Conservation (phyloP, 2,888 invertebrate species). For the Baccha elongata region DNA sequence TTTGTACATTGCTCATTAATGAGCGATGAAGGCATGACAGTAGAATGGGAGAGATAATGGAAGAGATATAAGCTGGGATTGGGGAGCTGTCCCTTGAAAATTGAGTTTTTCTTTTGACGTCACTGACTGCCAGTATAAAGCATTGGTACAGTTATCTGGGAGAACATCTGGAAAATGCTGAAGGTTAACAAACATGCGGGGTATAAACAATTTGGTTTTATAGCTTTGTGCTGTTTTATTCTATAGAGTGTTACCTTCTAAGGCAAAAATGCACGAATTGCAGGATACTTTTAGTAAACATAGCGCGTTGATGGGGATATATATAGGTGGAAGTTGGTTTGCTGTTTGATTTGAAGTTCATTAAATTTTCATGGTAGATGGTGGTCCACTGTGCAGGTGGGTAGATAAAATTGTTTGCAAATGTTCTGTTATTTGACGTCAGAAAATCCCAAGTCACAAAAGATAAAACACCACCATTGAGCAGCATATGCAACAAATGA, state of each 20-base stretch:
- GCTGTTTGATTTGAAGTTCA: slow-evolving; percentile 58
- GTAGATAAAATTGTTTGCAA: slow-evolving; percentile 17
- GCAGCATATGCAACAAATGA: slow-evolving; percentile 7
- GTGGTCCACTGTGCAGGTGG: neutral
- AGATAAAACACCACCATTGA: neutral
- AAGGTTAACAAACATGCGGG: slow-evolving; percentile 56
- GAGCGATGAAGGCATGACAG: slow-evolving; percentile 35
- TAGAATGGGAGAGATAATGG: neutral
- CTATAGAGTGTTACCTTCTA: neutral
- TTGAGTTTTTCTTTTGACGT: slow-evolving; percentile 56
- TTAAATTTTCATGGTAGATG: slow-evolving; percentile 52
- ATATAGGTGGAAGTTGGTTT: slow-evolving; percentile 2
- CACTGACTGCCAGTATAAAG: slow-evolving; percentile 14
- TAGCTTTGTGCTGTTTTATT: slow-evolving; percentile 28
- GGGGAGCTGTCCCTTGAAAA: slow-evolving; percentile 47
- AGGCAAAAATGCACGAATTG: slow-evolving; percentile 7
- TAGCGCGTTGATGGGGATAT: neutral
- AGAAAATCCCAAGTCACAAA: slow-evolving; percentile 8
- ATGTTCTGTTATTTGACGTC: slow-evolving; percentile 43
- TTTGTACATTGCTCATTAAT: slow-evolving; percentile 52
- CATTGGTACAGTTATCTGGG: neutral
- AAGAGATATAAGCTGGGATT: slow-evolving; percentile 6
- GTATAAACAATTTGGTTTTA: slow-evolving; percentile 60
- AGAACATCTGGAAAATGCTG: slow-evolving; percentile 46
- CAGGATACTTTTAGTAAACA: neutral